Conservation (phyloP, 2,888 invertebrate species). For the Ctena decussata region DNA sequence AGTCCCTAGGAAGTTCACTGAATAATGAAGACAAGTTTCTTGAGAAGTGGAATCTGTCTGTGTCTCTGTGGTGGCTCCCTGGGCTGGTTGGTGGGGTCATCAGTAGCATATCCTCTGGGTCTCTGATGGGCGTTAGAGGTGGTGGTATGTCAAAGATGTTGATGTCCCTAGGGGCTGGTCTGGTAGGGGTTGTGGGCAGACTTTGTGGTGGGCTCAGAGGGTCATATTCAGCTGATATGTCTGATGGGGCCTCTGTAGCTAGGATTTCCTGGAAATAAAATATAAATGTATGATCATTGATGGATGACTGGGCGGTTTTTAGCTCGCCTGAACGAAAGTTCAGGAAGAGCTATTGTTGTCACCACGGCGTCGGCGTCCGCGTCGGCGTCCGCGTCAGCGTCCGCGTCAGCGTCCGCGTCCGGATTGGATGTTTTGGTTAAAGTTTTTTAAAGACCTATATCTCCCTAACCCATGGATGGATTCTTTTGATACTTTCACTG, state of each 20-base stretch:
- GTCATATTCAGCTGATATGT: neutral
- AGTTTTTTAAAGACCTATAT: too few species aligned
- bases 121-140: conserved; percentile 33
- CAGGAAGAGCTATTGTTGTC: too few species aligned
- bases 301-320: too few species aligned
- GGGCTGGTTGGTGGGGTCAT: neutral
- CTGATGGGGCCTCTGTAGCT: neutral
- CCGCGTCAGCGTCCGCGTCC: too few species aligned
- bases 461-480: too few species aligned
- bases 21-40: neutral
- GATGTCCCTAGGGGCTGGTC: neutral
- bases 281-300: too few species aligned
- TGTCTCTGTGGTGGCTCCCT: neutral
- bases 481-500: too few species aligned
- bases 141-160: conserved; percentile 40
- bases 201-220: conserved; percentile 5
- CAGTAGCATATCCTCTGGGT: neutral
- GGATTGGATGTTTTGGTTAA: too few species aligned
- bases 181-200: neutral
- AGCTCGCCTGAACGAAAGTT: too few species aligned
- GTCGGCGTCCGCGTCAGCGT: too few species aligned
- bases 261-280: neutral
- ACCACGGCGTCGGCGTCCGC: too few species aligned
- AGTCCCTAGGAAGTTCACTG: neutral
- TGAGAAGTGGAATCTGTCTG: neutral